Evolutionary conservation across 2,797 vertebrate species (phyloP).

Genomic region (Acrocephalus scirpaceus): DNA sequence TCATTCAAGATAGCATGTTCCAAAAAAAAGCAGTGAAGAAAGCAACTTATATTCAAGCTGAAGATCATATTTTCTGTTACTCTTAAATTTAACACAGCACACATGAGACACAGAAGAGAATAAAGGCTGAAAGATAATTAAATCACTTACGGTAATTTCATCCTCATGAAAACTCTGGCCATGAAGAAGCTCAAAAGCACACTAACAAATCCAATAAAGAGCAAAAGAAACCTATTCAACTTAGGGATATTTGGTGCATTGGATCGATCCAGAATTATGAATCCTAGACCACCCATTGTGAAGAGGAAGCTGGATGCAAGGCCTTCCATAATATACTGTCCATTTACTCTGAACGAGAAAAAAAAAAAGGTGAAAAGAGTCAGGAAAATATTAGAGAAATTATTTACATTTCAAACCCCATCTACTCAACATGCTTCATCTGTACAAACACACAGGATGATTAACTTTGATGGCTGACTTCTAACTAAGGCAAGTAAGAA

Average conservation of each 20-base stretch:
- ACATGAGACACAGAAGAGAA: background rate
- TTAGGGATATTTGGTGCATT: conserved; percentile 99
- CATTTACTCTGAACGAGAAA: conserved; percentile 87
- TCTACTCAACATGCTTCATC: background rate
- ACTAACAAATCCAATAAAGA: conserved; percentile 98
- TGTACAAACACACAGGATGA: background rate
- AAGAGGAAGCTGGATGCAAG: conserved; percentile 98
- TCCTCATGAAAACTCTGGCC: conserved; percentile 99
- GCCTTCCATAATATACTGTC: conserved; percentile 99
- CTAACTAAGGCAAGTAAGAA: background rate
- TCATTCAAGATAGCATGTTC: background rate
- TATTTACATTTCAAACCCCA: background rate
- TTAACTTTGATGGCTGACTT: background rate
- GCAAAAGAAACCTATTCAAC: conserved; percentile 94
- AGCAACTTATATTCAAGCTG: background rate
- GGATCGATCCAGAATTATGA: conserved; percentile 97
- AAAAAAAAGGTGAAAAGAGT: background rate
- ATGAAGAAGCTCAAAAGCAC: conserved; percentile 99
- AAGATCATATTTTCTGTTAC: background rate
- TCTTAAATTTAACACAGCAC: background rate
- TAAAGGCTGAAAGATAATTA: background rate
- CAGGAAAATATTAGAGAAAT: background rate
- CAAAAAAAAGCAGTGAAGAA: background rate
- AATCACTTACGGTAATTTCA: conserved; percentile 97
- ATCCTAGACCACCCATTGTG: conserved; percentile 98